Evolutionary conservation across 2,113 vertebrate species (phyloP).

Genomic region (Morone saxatilis): DNA sequence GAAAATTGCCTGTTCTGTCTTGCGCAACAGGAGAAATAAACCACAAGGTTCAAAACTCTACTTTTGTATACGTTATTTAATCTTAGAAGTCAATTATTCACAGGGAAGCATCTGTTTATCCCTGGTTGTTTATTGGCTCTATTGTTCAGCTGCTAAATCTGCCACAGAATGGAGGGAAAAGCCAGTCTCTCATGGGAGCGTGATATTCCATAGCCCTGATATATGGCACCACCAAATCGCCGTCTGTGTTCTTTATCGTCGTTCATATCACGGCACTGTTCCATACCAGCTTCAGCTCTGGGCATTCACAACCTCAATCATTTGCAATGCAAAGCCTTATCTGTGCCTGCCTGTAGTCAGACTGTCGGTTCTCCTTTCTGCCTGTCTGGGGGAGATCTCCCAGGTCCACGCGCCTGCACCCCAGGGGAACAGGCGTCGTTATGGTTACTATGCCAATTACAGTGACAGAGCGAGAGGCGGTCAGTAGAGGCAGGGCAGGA

Average conservation of each 20-base stretch:
- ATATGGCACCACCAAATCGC: conserved; percentile 28
- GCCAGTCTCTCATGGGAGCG: conserved; percentile 40
- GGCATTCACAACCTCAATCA: conserved; percentile 54
- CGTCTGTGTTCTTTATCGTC: conserved; percentile 51
- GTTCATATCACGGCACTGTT: conserved; percentile 36
- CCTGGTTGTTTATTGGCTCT: conserved; percentile 17
- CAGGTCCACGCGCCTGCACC: conserved; percentile 64
- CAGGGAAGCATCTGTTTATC: conserved; percentile 44
- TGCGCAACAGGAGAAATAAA: background rate
- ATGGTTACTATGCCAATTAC: conserved; percentile 77
- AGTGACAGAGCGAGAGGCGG: conserved; percentile 63
- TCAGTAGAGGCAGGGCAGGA: conserved; percentile 49
- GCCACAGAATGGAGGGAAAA: conserved; percentile 32
- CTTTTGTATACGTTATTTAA: conserved; percentile 36
- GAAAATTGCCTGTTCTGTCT: background rate
- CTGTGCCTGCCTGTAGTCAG: conserved; percentile 42
- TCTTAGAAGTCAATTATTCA: conserved; percentile 43
- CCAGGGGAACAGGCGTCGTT: conserved; percentile 60
- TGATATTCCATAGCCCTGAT: conserved; percentile 43
- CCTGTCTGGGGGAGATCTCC: conserved; percentile 53
- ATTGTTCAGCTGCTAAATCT: conserved; percentile 60
- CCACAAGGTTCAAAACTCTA: background rate
- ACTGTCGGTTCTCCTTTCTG: conserved; percentile 34
- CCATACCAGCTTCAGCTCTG: conserved; percentile 16
- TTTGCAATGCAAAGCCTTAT: conserved; percentile 79